Evolutionary conservation across 2,113 vertebrate genomes (phyloP).

Genomic region (Hippopotamus amphibius): DNA sequence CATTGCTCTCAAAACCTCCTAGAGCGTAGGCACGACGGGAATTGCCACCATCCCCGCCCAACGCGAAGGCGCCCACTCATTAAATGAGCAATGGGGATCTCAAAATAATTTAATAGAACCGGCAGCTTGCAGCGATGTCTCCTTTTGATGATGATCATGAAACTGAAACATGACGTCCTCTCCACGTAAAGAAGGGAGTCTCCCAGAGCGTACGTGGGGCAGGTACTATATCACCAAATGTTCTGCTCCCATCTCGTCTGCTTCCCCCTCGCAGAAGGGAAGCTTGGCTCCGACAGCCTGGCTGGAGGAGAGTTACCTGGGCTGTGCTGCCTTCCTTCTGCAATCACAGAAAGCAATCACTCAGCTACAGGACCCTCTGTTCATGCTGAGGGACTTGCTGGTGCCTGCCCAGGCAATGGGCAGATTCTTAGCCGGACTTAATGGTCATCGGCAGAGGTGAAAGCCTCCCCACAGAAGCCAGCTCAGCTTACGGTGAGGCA

Average conservation of each 20-base stretch:
- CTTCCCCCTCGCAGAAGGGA: background rate
- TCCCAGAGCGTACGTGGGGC: background rate
- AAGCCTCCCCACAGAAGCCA: slow-evolving; percentile 56
- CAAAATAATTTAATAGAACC: slow-evolving; percentile 34
- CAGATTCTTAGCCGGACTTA: slow-evolving; percentile 68
- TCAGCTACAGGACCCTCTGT: slow-evolving; percentile 67
- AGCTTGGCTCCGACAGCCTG: background rate
- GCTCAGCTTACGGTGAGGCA: slow-evolving; percentile 61
- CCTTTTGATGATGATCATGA: slow-evolving; percentile 49
- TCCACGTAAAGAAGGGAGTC: background rate
- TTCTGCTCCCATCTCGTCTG: background rate
- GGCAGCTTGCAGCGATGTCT: slow-evolving; percentile 43
- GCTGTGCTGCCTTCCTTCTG: slow-evolving; percentile 60
- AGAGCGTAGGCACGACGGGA: background rate
- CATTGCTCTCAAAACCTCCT: background rate
- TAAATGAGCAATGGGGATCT: background rate
- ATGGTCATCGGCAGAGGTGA: slow-evolving; percentile 40
- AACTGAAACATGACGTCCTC: slow-evolving; percentile 21
- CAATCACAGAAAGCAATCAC: slow-evolving; percentile 74
- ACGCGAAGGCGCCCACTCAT: background rate
- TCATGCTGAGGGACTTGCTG: slow-evolving; percentile 25
- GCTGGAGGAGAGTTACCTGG: slow-evolving; percentile 68
- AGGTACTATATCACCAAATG: accelerated
- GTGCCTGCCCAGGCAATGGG: slow-evolving; percentile 45
- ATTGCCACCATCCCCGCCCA: background rate